Conservation (phyloP, 1,140 invertebrate species). For the Hydropsyche tenuis region DNA sequence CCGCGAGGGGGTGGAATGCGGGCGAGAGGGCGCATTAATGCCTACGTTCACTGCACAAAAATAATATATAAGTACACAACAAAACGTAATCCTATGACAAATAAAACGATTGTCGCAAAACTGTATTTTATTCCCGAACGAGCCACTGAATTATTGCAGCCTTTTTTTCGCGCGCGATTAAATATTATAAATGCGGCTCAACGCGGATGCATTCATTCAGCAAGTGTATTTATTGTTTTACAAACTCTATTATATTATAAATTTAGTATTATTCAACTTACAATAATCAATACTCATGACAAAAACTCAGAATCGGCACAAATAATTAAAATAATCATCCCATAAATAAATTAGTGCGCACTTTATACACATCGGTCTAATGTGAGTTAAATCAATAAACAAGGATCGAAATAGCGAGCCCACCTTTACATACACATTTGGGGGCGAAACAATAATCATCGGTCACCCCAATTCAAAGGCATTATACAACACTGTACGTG, state of each 20-base stretch:
- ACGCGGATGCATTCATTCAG: too few relatives aligned
- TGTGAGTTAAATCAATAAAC: too few relatives aligned
- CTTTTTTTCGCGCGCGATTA: constrained; percentile 5
- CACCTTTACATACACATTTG: background rate
- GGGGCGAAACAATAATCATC: constrained; percentile 21
- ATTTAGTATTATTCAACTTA: too few relatives aligned
- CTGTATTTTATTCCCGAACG: constrained; percentile 12
- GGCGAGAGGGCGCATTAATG: background rate
- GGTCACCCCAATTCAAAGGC: background rate
- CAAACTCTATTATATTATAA: too few relatives aligned
- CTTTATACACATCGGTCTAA: too few relatives aligned
- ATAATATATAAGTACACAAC: background rate
- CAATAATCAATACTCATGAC: too few relatives aligned
- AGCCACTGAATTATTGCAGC: constrained; percentile 12
- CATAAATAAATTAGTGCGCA: too few relatives aligned
- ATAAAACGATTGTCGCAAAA: background rate
- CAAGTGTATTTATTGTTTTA: too few relatives aligned
- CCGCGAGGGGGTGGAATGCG: background rate
- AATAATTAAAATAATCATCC: too few relatives aligned
- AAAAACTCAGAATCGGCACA: too few relatives aligned
- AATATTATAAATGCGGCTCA: background rate
- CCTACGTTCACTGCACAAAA: background rate
- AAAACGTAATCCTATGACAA: background rate
- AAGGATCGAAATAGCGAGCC: too few relatives aligned
- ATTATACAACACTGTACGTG: background rate